Evolutionary conservation across 2,888 invertebrate species (phyloP).

Genomic region (Latrodectus hesperus): DNA sequence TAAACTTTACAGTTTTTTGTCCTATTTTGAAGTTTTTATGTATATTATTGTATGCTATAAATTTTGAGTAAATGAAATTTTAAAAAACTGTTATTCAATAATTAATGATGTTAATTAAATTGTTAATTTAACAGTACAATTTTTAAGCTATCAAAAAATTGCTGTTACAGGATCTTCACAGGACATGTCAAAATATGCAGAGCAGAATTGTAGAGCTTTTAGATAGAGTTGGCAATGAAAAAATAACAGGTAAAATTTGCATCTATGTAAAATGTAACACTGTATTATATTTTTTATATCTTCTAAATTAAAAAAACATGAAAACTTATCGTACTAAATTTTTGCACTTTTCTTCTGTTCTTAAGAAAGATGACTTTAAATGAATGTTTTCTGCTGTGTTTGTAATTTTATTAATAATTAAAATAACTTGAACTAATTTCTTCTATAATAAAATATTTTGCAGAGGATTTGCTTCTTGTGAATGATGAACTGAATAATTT

Average conservation of each 20-base stretch:
- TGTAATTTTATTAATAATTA: too few species aligned
- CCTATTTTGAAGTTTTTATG: neutral
- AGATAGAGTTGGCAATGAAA: slow-evolving; percentile 89
- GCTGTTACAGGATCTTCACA: slow-evolving; percentile 82
- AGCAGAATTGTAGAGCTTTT: slow-evolving; percentile 93
- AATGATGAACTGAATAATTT: slow-evolving; percentile 98
- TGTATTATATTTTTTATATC: neutral
- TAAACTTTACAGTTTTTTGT: too few species aligned
- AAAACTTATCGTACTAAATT: neutral
- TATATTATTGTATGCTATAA: neutral
- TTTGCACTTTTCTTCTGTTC: too few species aligned
- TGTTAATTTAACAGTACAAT: neutral
- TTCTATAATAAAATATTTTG: slow-evolving; percentile 2
- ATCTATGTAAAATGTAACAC: neutral
- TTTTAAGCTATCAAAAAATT: neutral
- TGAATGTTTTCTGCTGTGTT: too few species aligned
- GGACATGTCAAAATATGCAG: slow-evolving; percentile 94
- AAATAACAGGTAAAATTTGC: slow-evolving; percentile 80
- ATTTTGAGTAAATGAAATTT: neutral
- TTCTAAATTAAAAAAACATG: neutral
- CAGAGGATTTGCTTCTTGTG: slow-evolving; percentile 86
- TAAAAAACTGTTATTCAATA: neutral
- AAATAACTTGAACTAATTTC: neutral
- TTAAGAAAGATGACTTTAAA: too few species aligned
- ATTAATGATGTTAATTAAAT: neutral